A percentile compares a stretch with the other conserved stretches of the same genome.
phyloP scores from a whole-genome alignment of 2,888 invertebrate genomes.

The Eupeodes luniger region DNA sequence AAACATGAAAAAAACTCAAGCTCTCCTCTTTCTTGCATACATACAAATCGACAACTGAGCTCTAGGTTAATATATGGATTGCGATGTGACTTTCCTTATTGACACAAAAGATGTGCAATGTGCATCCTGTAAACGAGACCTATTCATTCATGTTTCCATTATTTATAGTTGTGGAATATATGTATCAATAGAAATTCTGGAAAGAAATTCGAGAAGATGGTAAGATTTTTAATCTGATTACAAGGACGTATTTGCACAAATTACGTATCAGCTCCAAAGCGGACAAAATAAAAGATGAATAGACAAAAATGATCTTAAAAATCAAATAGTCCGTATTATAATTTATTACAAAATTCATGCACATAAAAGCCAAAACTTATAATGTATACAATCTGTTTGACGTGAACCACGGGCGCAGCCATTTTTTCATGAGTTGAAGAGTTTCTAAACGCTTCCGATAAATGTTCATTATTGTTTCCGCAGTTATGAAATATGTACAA shows the following conservation, averaged over 20 bases:
- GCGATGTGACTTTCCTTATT: slow-evolving; percentile 56
- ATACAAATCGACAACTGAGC: slow-evolving; percentile 71
- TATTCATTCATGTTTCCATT: slow-evolving; percentile 73
- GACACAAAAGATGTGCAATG: slow-evolving; percentile 70
- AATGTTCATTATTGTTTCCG: too few relatives aligned
- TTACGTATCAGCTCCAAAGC: neutral
- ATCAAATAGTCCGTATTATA: too few relatives aligned
- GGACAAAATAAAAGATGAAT: too few relatives aligned
- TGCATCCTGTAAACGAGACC: slow-evolving; percentile 72
- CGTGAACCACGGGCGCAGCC: too few relatives aligned
- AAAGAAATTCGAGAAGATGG: neutral
- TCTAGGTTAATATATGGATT: slow-evolving; percentile 66
- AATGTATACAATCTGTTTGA: too few relatives aligned
- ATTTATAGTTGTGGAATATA: slow-evolving; percentile 5
- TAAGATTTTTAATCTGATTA: neutral
- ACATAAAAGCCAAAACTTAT: too few relatives aligned
- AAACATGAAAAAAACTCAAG: neutral
- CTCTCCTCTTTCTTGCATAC: slow-evolving; percentile 46
- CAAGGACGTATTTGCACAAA: neutral
- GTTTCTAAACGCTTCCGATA: too few relatives aligned
- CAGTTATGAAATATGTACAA: too few relatives aligned
- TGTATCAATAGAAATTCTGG: neutral
- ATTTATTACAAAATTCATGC: too few relatives aligned
- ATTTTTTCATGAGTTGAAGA: too few relatives aligned
- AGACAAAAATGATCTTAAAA: too few relatives aligned